These are phyloP conservation scores for Takifugu ocellatus DNA, from an alignment of 2,797 vertebrate genomes.

Conservation along the genomic window DNA sequence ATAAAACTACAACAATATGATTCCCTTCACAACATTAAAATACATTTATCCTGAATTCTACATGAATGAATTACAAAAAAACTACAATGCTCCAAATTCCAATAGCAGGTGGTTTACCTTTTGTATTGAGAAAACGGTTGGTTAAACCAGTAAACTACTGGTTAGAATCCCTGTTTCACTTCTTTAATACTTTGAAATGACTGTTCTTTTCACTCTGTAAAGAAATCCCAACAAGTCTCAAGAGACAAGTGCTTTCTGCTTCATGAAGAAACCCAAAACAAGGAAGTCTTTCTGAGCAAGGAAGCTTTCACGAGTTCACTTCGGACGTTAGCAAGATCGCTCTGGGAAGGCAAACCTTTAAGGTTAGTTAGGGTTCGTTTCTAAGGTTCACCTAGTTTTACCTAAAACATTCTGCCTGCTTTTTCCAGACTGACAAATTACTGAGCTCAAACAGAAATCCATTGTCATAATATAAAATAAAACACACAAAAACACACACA, in stretches of 20 bases:
- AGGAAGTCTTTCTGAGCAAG: slow-evolving; percentile 2
- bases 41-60: background rate
- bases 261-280: slow-evolving; percentile 31
- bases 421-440: too few relatives aligned
- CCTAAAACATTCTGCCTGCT: too few relatives aligned
- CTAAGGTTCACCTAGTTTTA: too few relatives aligned
- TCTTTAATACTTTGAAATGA: slow-evolving; percentile 3
- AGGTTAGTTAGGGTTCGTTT: too few relatives aligned
- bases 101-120: background rate
- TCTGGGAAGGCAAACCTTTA: too few relatives aligned
- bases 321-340: background rate
- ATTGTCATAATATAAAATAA: too few relatives aligned
- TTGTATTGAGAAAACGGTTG: background rate
- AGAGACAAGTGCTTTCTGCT: slow-evolving; percentile 39
- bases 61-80: background rate
- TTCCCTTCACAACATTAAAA: too few relatives aligned
- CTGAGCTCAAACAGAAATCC: too few relatives aligned
- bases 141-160: background rate
- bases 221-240: slow-evolving; percentile 29
- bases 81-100: too few relatives aligned
- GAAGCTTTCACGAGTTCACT: slow-evolving; percentile 1
- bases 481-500: too few relatives aligned
- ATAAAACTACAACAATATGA: background rate
- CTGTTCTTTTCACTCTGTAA: slow-evolving; percentile 27
- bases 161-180: slow-evolving; percentile 7